These are phyloP conservation scores for Solea solea DNA, from an alignment of 2,113 vertebrate genomes.

Conservation along the genomic window DNA sequence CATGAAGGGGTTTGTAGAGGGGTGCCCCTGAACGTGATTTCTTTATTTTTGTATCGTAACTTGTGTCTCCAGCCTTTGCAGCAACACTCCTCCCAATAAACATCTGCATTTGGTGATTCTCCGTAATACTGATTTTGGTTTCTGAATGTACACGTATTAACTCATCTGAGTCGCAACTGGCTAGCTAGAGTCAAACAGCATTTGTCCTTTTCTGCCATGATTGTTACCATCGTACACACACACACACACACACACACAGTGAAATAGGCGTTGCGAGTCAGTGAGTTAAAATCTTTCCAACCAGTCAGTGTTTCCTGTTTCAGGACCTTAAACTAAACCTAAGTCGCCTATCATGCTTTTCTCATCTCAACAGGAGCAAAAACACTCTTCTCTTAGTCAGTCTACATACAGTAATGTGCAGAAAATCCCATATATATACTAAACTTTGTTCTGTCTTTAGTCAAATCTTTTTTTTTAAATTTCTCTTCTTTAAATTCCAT, in stretches of 20 bases:
- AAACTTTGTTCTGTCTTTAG: slow-evolving; percentile 59
- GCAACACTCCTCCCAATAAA: slow-evolving; percentile 16
- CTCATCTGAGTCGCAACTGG: slow-evolving; percentile 24
- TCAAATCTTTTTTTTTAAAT: slow-evolving; percentile 67
- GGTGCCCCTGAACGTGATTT: too few species aligned
- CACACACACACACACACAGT: neutral
- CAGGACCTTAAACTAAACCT: slow-evolving; percentile 18
- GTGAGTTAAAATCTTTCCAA: neutral
- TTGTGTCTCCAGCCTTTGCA: slow-evolving; percentile 27
- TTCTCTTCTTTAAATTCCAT: slow-evolving; percentile 60
- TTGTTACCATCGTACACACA: slow-evolving; percentile 37
- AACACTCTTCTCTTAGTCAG: slow-evolving; percentile 50
- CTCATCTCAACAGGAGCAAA: slow-evolving; percentile 21
- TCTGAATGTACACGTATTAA: slow-evolving; percentile 33
- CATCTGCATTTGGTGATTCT: slow-evolving; percentile 31
- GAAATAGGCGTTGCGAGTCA: slow-evolving; percentile 13
- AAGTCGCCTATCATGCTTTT: slow-evolving; percentile 26
- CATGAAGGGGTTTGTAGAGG: too few species aligned
- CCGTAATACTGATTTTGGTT: slow-evolving; percentile 44
- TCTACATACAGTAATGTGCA: slow-evolving; percentile 69
- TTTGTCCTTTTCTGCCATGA: slow-evolving; percentile 32
- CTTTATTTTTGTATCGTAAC: neutral
- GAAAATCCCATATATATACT: slow-evolving; percentile 69
- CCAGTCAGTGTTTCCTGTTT: slow-evolving; percentile 4
- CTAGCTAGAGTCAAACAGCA: slow-evolving; percentile 7